A percentile compares a stretch with the other conserved stretches of the same genome.
These are phyloP conservation scores for Phyllotis vaccarum DNA, from an alignment of 2,797 vertebrate species.

Conservation along the genomic window DNA sequence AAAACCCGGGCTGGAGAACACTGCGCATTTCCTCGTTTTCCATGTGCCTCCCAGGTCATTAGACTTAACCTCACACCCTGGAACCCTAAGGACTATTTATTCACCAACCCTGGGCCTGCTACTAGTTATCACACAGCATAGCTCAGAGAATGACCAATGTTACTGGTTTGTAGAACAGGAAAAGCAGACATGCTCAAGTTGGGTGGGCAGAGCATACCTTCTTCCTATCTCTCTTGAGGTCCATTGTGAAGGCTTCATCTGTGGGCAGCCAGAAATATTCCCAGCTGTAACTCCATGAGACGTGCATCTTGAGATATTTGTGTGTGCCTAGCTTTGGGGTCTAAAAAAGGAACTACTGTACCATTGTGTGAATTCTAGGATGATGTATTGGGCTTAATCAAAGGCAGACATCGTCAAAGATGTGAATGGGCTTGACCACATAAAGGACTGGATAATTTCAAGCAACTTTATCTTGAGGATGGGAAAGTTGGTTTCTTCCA, in stretches of 20 bases:
- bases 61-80: background rate
- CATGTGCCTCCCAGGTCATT: background rate
- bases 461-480: background rate
- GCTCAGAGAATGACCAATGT: no score
- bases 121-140: background rate
- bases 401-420: background rate
- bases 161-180: background rate
- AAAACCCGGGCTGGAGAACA: constrained; percentile 12
- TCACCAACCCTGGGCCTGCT: background rate
- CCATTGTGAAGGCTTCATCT: constrained; percentile 42
- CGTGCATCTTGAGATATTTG: background rate
- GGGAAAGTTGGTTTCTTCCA: background rate
- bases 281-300: constrained; percentile 13
- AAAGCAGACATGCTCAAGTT: background rate
- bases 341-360: background rate
- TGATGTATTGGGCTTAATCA: background rate
- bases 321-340: background rate
- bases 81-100: background rate
- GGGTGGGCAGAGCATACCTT: background rate
- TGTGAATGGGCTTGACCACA: background rate
- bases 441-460: background rate
- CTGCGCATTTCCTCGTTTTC: background rate
- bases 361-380: background rate
- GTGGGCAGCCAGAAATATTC: background rate
- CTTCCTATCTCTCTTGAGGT: background rate